Conservation (phyloP, 2,888 invertebrate species). For the Rhagonycha lutea region DNA sequence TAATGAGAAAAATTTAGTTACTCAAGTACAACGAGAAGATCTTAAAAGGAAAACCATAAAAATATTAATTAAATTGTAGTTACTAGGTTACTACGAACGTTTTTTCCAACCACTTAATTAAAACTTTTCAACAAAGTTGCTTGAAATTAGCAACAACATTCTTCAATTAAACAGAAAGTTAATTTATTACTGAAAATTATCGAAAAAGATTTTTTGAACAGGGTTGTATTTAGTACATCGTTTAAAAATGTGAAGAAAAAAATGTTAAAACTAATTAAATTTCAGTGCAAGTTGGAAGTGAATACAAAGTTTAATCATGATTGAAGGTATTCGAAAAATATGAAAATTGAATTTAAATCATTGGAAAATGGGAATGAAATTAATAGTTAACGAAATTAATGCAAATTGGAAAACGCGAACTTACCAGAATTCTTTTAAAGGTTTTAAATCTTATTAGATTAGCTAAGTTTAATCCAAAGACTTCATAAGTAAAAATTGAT, state of each 20-base stretch:
- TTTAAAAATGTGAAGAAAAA: background rate
- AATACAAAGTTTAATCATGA: no score
- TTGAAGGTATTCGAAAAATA: no score
- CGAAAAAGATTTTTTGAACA: background rate
- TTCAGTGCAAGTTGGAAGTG: background rate
- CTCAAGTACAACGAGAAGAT: background rate
- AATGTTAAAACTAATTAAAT: background rate
- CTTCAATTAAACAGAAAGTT: constrained; percentile 28
- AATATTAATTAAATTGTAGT: constrained; percentile 22
- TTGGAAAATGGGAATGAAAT: no score
- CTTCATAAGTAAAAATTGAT: no score
- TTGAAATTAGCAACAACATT: constrained; percentile 27
- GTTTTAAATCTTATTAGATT: no score
- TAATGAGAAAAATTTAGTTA: background rate
- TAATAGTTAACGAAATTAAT: no score
- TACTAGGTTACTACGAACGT: constrained; percentile 5
- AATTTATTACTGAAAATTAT: constrained; percentile 22
- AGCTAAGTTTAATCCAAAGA: no score
- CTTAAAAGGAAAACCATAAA: background rate
- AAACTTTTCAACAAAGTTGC: constrained; percentile 23
- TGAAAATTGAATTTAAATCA: no score
- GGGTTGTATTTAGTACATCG: background rate
- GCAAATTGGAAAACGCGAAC: no score
- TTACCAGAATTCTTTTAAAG: no score
- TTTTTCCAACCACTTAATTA: constrained; percentile 25